Evolutionary conservation across 2,113 vertebrate species (phyloP).

Genomic region (Australoheros scitulus): DNA sequence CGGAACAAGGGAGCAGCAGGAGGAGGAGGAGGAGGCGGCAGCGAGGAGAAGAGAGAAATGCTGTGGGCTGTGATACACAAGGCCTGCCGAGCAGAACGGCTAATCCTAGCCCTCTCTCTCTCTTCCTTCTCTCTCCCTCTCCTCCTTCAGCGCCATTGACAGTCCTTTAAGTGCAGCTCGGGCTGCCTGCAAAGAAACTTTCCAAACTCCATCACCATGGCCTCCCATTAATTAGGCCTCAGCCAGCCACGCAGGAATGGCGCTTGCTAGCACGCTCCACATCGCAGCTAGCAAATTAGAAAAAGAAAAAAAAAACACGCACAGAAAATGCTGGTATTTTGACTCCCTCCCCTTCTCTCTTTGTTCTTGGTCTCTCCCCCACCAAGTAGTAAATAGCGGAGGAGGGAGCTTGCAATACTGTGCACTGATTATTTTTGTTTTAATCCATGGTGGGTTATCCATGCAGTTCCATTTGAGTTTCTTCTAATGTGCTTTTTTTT

Average conservation of each 20-base stretch:
- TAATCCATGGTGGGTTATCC: constrained; percentile 70
- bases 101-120: constrained; percentile 74
- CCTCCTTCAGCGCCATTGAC: constrained; percentile 66
- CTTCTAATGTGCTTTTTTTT: constrained; percentile 34
- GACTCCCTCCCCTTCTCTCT: constrained; percentile 57
- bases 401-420: constrained; percentile 45
- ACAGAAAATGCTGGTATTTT: constrained; percentile 65
- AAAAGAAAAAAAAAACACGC: background rate
- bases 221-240: constrained; percentile 75
- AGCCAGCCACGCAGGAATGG: constrained; percentile 69
- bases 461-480: constrained; percentile 65
- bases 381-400: constrained; percentile 59
- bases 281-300: constrained; percentile 75
- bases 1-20: constrained; percentile 49
- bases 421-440: constrained; percentile 70
- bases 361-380: constrained; percentile 55
- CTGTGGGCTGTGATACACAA: constrained; percentile 78
- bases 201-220: constrained; percentile 78
- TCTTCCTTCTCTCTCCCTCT: constrained; percentile 39
- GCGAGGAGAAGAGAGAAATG: constrained; percentile 58
- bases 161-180: constrained; percentile 68
- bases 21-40: constrained; percentile 48
- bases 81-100: constrained; percentile 80
- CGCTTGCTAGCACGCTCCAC: constrained; percentile 66
- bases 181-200: constrained; percentile 74